A percentile compares a stretch with the other conserved stretches of the same genome.
Evolutionary conservation across 2,797 vertebrate species (phyloP).

Genomic region (Phyllotis vaccarum): DNA sequence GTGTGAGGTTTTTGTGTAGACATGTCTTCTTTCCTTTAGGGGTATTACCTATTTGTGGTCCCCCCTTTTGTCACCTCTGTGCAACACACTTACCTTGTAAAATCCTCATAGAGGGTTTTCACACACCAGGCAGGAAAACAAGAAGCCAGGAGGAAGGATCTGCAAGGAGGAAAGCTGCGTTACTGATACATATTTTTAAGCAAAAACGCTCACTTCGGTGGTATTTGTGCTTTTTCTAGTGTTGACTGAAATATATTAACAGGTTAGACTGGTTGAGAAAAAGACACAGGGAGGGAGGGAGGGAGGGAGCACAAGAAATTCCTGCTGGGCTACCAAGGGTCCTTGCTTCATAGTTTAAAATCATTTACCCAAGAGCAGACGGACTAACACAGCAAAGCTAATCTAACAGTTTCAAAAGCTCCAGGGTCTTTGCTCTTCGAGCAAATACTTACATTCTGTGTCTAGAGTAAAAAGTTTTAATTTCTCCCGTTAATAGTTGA

Average conservation of each 20-base stretch:
- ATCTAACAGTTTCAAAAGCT: slow-evolving; percentile 47
- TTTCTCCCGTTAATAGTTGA: slow-evolving; percentile 76
- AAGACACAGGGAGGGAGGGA: background rate
- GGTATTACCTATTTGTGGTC: background rate
- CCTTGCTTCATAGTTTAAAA: slow-evolving; percentile 59
- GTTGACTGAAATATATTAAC: slow-evolving; percentile 27
- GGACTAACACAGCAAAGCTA: slow-evolving; percentile 67
- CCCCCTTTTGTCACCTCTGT: background rate
- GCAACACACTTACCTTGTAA: background rate
- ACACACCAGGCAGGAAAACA: background rate
- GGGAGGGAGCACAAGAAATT: slow-evolving; percentile 48
- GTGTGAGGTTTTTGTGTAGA: background rate
- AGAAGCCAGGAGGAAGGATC: background rate
- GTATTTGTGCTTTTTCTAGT: slow-evolving; percentile 30
- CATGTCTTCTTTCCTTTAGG: slow-evolving; percentile 24
- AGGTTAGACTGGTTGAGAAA: slow-evolving; percentile 59
- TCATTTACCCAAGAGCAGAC: slow-evolving; percentile 60
- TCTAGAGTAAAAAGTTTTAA: slow-evolving; percentile 77
- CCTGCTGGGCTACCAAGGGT: slow-evolving; percentile 60
- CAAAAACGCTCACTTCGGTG: no score
- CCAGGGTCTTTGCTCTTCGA: slow-evolving; percentile 62
- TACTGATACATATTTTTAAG: no score
- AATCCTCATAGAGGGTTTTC: slow-evolving; percentile 37
- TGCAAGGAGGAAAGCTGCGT: slow-evolving; percentile 18
- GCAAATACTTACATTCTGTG: slow-evolving; percentile 77